phyloP scores from a whole-genome alignment of 23 tunicate genomes.

The Halocynthia roretzi region DNA sequence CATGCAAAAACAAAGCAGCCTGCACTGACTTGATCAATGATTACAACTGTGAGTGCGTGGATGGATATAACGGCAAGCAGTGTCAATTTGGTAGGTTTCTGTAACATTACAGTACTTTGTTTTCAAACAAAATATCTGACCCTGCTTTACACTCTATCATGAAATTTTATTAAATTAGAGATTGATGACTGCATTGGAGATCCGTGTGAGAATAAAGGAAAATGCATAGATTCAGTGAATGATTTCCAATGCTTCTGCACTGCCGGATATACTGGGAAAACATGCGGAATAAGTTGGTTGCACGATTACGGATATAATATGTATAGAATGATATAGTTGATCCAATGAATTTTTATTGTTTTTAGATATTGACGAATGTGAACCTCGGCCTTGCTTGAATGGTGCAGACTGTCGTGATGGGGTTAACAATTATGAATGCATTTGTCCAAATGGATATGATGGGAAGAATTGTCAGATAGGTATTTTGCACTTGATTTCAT shows the following conservation, averaged over 20 bases:
- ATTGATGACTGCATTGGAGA: background rate
- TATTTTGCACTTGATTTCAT: background rate
- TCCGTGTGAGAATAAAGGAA: conserved; percentile 32
- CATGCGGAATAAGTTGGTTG: conserved; percentile 9
- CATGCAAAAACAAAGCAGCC: background rate
- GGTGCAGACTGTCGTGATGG: background rate
- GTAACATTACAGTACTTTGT: background rate
- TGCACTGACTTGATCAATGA: background rate
- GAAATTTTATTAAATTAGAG: background rate
- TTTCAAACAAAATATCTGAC: too few species aligned
- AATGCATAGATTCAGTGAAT: conserved; percentile 4
- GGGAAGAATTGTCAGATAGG: background rate
- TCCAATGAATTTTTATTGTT: background rate
- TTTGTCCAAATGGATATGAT: background rate
- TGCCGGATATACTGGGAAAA: conserved; percentile 19
- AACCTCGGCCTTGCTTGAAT: background rate
- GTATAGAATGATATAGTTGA: background rate
- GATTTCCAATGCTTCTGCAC: conserved; percentile 12
- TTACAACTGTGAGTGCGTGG: background rate
- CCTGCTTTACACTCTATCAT: background rate
- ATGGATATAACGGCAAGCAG: background rate
- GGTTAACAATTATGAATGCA: background rate
- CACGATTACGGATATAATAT: too few species aligned
- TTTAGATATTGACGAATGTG: background rate
- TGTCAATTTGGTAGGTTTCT: background rate